Conservation (phyloP, 2,888 invertebrate genomes). For the Pyrgus malvae region DNA sequence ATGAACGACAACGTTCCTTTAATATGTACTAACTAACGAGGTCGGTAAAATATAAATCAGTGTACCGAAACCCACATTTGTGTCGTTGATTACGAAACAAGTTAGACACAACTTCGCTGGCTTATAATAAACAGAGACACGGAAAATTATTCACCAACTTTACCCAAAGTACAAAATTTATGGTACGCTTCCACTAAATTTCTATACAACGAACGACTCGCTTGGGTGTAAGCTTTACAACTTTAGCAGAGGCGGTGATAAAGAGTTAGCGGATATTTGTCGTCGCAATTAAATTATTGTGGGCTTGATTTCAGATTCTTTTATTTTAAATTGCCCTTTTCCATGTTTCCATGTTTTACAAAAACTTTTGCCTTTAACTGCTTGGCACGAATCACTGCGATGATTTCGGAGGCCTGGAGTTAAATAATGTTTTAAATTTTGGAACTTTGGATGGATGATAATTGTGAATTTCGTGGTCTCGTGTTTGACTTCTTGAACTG, state of each 20-base stretch:
- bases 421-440: too few species aligned
- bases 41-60: constrained; percentile 49
- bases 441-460: too few species aligned
- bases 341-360: too few species aligned
- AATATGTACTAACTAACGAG: constrained; percentile 7
- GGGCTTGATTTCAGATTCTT: too few species aligned
- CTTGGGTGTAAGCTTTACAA: constrained; percentile 40
- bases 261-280: constrained; percentile 16
- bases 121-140: constrained; percentile 79
- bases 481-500: too few species aligned
- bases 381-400: too few species aligned
- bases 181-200: constrained; percentile 74
- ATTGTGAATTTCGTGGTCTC: too few species aligned
- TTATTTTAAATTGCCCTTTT: too few species aligned
- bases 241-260: constrained; percentile 33
- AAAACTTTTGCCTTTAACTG: too few species aligned
- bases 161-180: constrained; percentile 72
- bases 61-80: constrained; percentile 55
- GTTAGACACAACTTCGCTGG: constrained; percentile 65
- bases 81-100: constrained; percentile 69
- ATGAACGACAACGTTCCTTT: too few species aligned
- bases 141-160: constrained; percentile 79
- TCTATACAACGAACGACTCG: constrained; percentile 72
- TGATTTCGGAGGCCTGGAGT: too few species aligned
- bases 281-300: neutral